phyloP scores from a whole-genome alignment of 1,140 invertebrate genomes.

The Akabosia matsudoensis region DNA sequence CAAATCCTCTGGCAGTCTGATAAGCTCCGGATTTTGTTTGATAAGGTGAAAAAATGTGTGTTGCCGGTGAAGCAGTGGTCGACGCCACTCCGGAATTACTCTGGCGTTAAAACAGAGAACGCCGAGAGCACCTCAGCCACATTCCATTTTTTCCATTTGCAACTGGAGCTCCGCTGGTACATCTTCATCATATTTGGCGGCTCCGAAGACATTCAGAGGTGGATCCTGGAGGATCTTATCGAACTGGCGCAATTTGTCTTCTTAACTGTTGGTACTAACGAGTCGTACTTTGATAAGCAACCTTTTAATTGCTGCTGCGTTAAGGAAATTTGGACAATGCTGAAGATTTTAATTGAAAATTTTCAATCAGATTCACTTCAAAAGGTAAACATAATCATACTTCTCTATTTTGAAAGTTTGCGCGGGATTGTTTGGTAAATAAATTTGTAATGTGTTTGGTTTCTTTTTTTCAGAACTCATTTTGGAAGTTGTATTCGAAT shows the following conservation, averaged over 20 bases:
- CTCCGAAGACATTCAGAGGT: slow-evolving; percentile 26
- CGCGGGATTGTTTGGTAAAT: background rate
- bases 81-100: background rate
- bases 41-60: slow-evolving; percentile 18
- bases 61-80: slow-evolving; percentile 7
- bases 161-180: slow-evolving; percentile 49
- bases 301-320: slow-evolving; percentile 45
- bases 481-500: slow-evolving; percentile 17
- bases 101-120: slow-evolving; percentile 30
- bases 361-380: too few species aligned
- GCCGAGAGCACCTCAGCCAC: slow-evolving; percentile 44
- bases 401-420: too few species aligned
- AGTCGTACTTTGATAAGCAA: slow-evolving; percentile 28
- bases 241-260: slow-evolving; percentile 35
- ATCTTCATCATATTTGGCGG: slow-evolving; percentile 41
- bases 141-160: slow-evolving; percentile 48
- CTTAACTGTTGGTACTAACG: slow-evolving; percentile 25
- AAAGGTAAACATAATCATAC: too few species aligned
- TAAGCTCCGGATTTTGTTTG: slow-evolving; percentile 20
- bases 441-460: background rate
- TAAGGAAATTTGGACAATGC: slow-evolving; percentile 43
- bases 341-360: slow-evolving; percentile 40
- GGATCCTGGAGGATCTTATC: slow-evolving; percentile 22
- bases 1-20: background rate
- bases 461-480: slow-evolving; percentile 27